Evolutionary conservation across 2,888 invertebrate species (phyloP).

Genomic region (Megalurothrips usitatus): DNA sequence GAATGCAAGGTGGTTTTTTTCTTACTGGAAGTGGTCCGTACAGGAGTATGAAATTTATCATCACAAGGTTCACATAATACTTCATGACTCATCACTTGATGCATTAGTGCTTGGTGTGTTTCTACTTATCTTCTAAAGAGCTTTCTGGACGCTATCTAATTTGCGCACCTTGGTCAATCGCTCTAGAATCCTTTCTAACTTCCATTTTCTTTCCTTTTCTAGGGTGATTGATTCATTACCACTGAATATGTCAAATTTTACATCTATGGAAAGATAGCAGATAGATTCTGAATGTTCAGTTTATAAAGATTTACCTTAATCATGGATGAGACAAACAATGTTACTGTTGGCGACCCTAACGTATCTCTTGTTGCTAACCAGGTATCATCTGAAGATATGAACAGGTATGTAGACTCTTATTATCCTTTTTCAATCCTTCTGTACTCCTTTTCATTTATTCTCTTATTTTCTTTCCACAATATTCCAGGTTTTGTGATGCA

Average conservation of each 20-base stretch:
- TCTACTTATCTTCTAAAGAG: background rate
- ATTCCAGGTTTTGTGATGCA: background rate
- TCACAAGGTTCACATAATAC: too few species aligned
- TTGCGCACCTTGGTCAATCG: background rate
- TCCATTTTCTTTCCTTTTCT: background rate
- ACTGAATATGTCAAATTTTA: background rate
- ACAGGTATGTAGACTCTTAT: background rate
- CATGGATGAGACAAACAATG: background rate
- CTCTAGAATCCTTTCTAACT: too few species aligned
- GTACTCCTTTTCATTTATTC: background rate
- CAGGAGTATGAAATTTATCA: too few species aligned
- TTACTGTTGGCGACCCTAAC: background rate
- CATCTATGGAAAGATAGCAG: background rate
- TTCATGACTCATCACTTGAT: too few species aligned
- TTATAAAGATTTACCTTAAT: background rate
- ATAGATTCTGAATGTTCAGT: background rate
- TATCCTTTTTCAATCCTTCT: background rate
- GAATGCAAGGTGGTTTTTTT: too few species aligned
- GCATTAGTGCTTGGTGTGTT: background rate
- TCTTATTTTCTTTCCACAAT: background rate
- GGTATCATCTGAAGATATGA: background rate
- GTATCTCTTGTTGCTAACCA: background rate
- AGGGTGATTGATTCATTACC: background rate
- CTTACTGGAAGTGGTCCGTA: too few species aligned
- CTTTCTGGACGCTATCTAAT: background rate